Base-by-base conservation (phyloP, 2,797 vertebrate species). In the Selene dorsalis region DNA sequence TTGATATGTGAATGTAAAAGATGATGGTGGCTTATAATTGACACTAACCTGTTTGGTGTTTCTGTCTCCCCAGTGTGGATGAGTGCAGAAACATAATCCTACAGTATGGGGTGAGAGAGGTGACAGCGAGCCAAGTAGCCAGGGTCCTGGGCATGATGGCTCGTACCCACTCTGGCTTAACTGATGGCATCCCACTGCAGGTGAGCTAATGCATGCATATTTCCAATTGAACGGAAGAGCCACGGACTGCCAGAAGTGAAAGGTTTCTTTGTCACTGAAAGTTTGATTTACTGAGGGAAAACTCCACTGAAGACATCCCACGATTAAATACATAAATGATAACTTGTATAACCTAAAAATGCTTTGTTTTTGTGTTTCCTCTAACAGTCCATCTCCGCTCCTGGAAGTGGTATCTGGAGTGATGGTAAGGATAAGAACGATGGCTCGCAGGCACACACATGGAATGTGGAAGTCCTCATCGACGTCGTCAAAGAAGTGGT, bases 121-220 rank as follows among this genome's bases (percentile, higher is more conserved):
- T 99, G 75, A 98, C 97, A 0, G 98, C 98, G 91, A 96, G 96
- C 90, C 98, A 99, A 93, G 98, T 99, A 77, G 98, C 98, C 90
- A 96, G 98, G 85, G 97, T 99, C 84, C 94, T 99, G 87, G 98
- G 98, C 75, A 99, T 99, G 98, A 99, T 99, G 98, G 98, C 98
- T 73, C 97, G 97, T 39, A 99, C 97, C 79, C 98, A 99, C 85
- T 99, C 98, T 3, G 98, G 98, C 52, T 83, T 99, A 81, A 96
- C 97, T 0, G 98, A 99, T 6, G 98, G 98, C 30, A 99, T 99
- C 85, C 94, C 97, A 53, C 91, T 99, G 86, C 98, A 99, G 91
- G 98, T 99, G 84, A 93, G 90, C 80, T 16, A 48, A 24, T 24
- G 41, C 13, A 48, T 47, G 18, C 45, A 47, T 20, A 20, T 47